Conservation (phyloP, 2,797 vertebrate genomes). For the Squalus acanthias region DNA sequence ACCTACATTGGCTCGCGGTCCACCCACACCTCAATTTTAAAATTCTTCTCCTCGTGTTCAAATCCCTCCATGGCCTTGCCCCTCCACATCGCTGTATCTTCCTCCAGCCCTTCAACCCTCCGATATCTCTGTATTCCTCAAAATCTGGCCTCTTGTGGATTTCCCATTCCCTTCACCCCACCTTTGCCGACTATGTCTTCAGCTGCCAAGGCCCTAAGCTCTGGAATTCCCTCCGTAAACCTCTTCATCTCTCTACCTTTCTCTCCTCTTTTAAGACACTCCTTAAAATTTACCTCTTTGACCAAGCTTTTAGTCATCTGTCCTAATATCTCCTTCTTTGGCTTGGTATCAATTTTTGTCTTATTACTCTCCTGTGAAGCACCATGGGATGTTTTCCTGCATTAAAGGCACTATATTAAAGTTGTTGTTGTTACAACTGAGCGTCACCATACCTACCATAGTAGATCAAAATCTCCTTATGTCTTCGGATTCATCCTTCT, state of each 20-base stretch:
- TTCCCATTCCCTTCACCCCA: not conserved
- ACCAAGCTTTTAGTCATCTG: not conserved
- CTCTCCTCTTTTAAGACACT: not conserved
- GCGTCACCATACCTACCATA: constrained; percentile 41
- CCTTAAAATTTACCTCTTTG: not conserved
- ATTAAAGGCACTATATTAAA: not conserved
- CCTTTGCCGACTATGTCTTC: not conserved
- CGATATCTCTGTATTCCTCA: not conserved
- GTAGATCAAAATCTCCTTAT: constrained; percentile 77
- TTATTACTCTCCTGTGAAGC: not conserved
- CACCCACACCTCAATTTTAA: not conserved
- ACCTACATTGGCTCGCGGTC: not conserved
- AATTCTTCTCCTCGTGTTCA: not conserved
- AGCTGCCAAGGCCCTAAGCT: not conserved
- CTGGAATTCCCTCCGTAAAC: not conserved
- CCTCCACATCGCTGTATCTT: too few relatives aligned
- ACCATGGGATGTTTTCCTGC: not conserved
- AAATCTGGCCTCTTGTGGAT: not conserved
- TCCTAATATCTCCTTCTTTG: not conserved
- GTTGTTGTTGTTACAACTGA: too few relatives aligned
- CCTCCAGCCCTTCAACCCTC: not conserved
- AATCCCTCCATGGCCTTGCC: not conserved
- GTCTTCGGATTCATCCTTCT: constrained; percentile 72
- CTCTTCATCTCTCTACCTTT: not conserved
- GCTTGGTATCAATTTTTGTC: not conserved